Evolutionary conservation across 2,113 vertebrate species (phyloP).

Genomic region (Cervus canadensis): DNA sequence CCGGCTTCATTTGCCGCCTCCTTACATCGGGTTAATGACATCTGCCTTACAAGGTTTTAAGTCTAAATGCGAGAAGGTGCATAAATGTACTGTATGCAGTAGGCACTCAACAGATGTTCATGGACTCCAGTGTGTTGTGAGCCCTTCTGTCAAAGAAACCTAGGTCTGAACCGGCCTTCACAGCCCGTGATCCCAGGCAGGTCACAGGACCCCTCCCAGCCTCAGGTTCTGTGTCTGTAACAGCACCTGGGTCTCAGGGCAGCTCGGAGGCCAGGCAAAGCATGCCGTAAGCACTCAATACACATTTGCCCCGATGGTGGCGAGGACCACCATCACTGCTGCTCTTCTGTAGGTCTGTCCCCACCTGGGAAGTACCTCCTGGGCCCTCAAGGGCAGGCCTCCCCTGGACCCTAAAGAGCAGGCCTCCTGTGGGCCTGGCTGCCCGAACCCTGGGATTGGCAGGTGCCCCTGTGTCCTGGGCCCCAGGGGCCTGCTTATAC

Average conservation of each 20-base stretch:
- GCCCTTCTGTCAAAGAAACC: neutral
- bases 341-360: neutral
- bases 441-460: neutral
- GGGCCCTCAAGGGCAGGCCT: neutral
- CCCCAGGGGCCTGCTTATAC: rapidly evolving
- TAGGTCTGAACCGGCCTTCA: neutral
- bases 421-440: neutral
- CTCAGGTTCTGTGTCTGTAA: neutral
- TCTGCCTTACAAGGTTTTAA: too few relatives aligned
- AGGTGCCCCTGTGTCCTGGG: neutral
- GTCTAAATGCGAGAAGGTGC: neutral
- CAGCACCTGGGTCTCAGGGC: rapidly evolving
- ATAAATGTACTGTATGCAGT: neutral
- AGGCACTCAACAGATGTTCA: neutral
- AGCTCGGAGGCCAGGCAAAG: neutral
- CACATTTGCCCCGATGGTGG: rapidly evolving
- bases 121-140: neutral
- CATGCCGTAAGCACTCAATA: rapidly evolving
- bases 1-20: rapidly evolving
- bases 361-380: neutral
- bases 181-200: neutral
- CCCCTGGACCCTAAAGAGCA: neutral
- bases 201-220: rapidly evolving
- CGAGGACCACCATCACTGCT: rapidly evolving
- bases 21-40: neutral